phyloP scores from a whole-genome alignment of 2,888 invertebrate species.

The Andrena flavipes region DNA sequence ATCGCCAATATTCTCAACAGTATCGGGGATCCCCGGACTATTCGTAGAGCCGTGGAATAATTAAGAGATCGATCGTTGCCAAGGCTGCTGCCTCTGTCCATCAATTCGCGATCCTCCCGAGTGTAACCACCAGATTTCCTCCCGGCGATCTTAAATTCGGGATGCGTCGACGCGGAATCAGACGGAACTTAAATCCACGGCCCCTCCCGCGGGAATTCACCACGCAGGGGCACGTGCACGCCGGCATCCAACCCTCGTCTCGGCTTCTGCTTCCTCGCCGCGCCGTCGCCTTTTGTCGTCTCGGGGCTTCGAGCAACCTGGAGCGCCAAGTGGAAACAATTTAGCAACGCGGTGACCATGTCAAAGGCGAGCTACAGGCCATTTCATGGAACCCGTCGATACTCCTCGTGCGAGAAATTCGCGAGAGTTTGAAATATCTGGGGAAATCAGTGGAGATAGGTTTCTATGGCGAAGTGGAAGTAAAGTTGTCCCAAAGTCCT shows the following conservation, averaged over 20 bases:
- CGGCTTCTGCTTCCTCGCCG: no score
- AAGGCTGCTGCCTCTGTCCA: conserved; percentile 8
- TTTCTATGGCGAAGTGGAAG: no score
- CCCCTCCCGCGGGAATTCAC: conserved; percentile 31
- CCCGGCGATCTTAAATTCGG: conserved; percentile 63
- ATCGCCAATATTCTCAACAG: conserved; percentile 7
- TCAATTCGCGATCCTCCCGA: conserved; percentile 30
- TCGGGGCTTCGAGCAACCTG: neutral
- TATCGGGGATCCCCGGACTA: conserved; percentile 17
- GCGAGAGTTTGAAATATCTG: no score
- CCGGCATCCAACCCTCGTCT: conserved; percentile 15
- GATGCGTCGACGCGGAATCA: conserved; percentile 62
- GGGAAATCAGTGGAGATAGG: no score
- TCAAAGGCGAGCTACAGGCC: neutral
- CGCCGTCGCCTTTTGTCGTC: conserved; percentile 5
- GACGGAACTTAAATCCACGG: conserved; percentile 58
- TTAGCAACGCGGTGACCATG: neutral
- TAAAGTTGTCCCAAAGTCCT: no score
- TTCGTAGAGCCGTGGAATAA: conserved; percentile 48
- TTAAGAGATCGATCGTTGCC: conserved; percentile 53
- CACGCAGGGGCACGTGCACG: conserved; percentile 8
- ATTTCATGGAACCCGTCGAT: no score
- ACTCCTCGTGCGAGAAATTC: no score
- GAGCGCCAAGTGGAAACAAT: conserved; percentile 3
- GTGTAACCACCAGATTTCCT: conserved; percentile 51